Base-by-base conservation (phyloP, 2,113 vertebrate species). In the Sprattus sprattus region DNA sequence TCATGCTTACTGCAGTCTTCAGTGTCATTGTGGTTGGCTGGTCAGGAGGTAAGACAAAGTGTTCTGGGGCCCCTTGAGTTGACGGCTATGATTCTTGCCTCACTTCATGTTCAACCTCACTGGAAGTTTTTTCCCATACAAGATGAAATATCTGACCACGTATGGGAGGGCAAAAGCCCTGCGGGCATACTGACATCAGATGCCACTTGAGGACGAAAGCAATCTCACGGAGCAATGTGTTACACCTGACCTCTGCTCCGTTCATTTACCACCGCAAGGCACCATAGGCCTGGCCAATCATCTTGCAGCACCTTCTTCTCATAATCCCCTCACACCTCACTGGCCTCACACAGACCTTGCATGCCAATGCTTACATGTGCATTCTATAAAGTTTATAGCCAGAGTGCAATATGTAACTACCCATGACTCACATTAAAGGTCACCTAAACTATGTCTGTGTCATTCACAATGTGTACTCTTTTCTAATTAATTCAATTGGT, bases 141-240 rank as follows among this genome's bases (percentile, higher is more conserved):
- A 44, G 32, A 84, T 80, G 44, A 89, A 86, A 81, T 89, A 60
- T 32, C 25, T 13, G 71, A 75, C 49, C 49, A 16, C 18, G 64
- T 44, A 4, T n/a, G 25, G 45, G 78, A 50, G 45, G 46, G 67
- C 45, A 15, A 71, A 16, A 83, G 45, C 5, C 52, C 52, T 47
- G 9, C 50, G 71, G 80, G 28, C 39, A 28, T 22, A 75, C 16
- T 82, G 32, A 46, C 9, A 82, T 81, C 47, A 86, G 32, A 82
- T 44, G 47, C 64, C 87, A 52, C 83, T 85, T 20, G 83, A 86
- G 82, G 15, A 85, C 50, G 71, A 84, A 88, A 83, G 75, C 83
- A 86, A 86, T 89, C 85, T 83, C 78, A 49, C 54, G 64, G 57
- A 71, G 81, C 85, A 64, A 84, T 84, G 86, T 22, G 44, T 86